Conservation (phyloP, 2,888 invertebrate genomes). For the Osmoderma eremita region DNA sequence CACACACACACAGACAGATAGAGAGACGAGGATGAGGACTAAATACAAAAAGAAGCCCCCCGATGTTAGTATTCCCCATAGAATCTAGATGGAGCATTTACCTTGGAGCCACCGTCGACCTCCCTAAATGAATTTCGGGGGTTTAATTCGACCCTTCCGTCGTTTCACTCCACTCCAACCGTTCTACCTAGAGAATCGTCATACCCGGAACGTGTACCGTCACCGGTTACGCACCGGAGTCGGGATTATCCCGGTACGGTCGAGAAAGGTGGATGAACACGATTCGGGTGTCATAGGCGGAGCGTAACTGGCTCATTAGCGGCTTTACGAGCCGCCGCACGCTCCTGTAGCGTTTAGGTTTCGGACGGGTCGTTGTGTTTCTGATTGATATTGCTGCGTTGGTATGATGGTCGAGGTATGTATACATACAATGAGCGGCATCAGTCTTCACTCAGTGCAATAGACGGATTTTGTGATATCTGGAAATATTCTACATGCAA, state of each 20-base stretch:
- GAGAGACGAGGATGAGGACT: too few species aligned
- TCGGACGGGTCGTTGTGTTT: too few species aligned
- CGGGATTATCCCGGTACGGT: not conserved
- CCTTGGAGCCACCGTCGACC: not conserved
- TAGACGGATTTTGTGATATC: too few species aligned
- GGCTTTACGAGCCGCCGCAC: slow-evolving; percentile 13
- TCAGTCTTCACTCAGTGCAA: too few species aligned
- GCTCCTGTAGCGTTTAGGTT: too few species aligned
- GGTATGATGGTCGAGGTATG: too few species aligned
- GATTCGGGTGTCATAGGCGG: slow-evolving; percentile 14
- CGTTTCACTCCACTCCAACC: not conserved
- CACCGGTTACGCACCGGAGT: not conserved
- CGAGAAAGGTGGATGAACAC: not conserved
- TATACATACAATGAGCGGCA: too few species aligned
- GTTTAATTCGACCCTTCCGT: slow-evolving; percentile 23
- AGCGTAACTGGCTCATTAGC: slow-evolving; percentile 26
- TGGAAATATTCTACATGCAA: too few species aligned
- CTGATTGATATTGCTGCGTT: too few species aligned
- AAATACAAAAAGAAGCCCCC: too few species aligned
- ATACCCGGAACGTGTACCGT: not conserved
- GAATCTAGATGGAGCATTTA: slow-evolving; percentile 1
- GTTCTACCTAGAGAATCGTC: not conserved
- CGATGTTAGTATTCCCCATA: slow-evolving; percentile 24
- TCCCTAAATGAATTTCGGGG: slow-evolving; percentile 25
- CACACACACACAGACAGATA: too few species aligned